Conservation (phyloP, 2,888 invertebrate genomes). For the Xanthorhoe designata region DNA sequence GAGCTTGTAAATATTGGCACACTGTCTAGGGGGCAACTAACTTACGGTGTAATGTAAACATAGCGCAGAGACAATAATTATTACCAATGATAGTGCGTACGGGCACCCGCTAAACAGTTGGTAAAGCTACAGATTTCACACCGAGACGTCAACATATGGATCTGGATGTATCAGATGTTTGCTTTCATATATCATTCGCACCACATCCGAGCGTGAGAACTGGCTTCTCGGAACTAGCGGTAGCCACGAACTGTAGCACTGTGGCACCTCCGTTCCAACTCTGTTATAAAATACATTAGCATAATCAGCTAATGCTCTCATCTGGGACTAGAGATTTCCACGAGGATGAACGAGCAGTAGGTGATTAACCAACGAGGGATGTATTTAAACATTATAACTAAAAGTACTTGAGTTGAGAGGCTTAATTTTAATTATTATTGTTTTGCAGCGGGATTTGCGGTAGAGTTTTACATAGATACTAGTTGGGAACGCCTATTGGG, state of each 20-base stretch:
- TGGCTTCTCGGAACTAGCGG: slow-evolving; percentile 72
- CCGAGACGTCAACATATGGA: slow-evolving; percentile 84
- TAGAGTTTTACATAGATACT: too few species aligned
- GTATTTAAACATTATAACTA: not conserved
- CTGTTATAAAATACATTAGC: slow-evolving; percentile 50
- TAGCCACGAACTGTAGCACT: slow-evolving; percentile 75
- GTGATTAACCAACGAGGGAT: not conserved
- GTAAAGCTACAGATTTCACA: slow-evolving; percentile 86
- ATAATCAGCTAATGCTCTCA: slow-evolving; percentile 40
- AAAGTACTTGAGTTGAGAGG: not conserved
- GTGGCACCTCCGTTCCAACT: slow-evolving; percentile 70
- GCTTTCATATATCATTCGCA: slow-evolving; percentile 82
- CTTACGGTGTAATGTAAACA: slow-evolving; percentile 75
- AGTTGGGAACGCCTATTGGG: too few species aligned
- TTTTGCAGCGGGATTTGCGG: not conserved
- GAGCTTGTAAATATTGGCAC: slow-evolving; percentile 51
- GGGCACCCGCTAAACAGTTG: slow-evolving; percentile 81
- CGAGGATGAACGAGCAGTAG: slow-evolving; percentile 8
- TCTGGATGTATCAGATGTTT: slow-evolving; percentile 84
- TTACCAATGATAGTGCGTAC: slow-evolving; percentile 84
- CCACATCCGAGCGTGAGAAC: slow-evolving; percentile 81
- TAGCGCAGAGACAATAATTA: slow-evolving; percentile 84
- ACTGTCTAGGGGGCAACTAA: slow-evolving; percentile 62
- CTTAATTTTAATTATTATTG: not conserved
- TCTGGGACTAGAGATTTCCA: slow-evolving; percentile 2